Evolutionary conservation across 2,113 vertebrate species (phyloP).

Genomic region (Crypturellus undulatus): DNA sequence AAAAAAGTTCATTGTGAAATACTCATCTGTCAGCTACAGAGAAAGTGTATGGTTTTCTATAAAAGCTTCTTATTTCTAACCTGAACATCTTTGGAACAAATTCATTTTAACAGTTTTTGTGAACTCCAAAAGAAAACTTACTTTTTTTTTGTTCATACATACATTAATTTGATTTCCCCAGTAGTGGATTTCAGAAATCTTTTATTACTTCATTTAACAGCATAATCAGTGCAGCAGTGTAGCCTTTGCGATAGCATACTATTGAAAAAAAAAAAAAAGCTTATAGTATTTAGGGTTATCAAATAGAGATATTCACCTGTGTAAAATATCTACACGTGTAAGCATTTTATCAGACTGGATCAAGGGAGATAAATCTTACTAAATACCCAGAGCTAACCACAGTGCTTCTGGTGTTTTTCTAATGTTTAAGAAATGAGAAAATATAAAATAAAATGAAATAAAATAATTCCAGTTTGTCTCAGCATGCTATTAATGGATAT

Average conservation of each 20-base stretch:
- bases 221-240: not conserved
- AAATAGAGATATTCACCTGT: conserved; percentile 44
- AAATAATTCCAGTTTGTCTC: not conserved
- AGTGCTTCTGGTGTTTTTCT: conserved; percentile 42
- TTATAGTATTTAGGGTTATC: conserved; percentile 14
- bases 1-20: not conserved
- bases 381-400: conserved; percentile 54
- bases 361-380: conserved; percentile 34
- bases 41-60: not conserved
- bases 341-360: conserved; percentile 56
- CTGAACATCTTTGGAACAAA: not conserved
- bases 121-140: not conserved
- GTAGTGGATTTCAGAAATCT: not conserved
- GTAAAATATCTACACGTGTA: conserved; percentile 50
- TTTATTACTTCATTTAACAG: not conserved
- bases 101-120: not conserved
- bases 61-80: not conserved
- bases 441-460: not conserved
- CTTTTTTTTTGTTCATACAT: not conserved
- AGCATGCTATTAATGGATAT: conserved; percentile 32
- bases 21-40: not conserved
- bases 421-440: conserved; percentile 58
- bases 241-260: not conserved
- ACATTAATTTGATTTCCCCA: not conserved
- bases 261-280: not conserved